Base-by-base conservation (phyloP, 2,888 invertebrate genomes). In the Serripes groenlandicus region DNA sequence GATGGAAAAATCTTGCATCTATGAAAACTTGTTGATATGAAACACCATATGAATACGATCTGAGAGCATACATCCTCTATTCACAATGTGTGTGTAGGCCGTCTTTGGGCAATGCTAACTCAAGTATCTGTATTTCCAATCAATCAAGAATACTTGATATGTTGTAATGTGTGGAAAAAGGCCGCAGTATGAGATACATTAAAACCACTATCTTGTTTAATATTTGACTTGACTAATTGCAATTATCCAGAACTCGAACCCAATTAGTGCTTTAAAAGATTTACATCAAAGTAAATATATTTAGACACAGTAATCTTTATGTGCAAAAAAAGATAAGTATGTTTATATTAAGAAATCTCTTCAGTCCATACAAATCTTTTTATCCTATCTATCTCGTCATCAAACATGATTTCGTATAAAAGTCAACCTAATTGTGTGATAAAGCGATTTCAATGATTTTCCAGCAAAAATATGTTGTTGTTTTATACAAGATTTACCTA, bases 241-340 rank as follows among this genome's bases (percentile, higher is more conserved):
- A n/a, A n/a, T n/a, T n/a, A n/a, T n/a, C n/a, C n/a, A n/a, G n/a
- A n/a, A n/a, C n/a, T n/a, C n/a, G n/a, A n/a, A n/a, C n/a, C n/a
- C n/a, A n/a, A n/a, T n/a, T n/a, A n/a, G n/a, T n/a, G n/a, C n/a
- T n/a, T n/a, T n/a, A n/a, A n/a, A n/a, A n/a, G n/a, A n/a, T n/a
- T n/a, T n/a, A n/a, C n/a, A n/a, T n/a, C n/a, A n/a, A n/a, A n/a
- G n/a, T n/a, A n/a, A n/a, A n/a, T n/a, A n/a, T n/a, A n/a, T n/a
- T n/a, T n/a, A n/a, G n/a, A n/a, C n/a, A n/a, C n/a, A 26, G 62
- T 66, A 66, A 66, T 66, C 66, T 42, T 42, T 23, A 56, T 66
- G 66, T 66, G 37, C 42, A 9, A 4, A 26, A 42, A 34, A 1
- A 66, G 66, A 66, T 66, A 66, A 66, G 42, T 32, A 11, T 66